Evolutionary conservation across 2,797 vertebrate species (phyloP), one percentile per base, ranked within the genome.

Genomic region (Onychomys leucogaster): DNA sequence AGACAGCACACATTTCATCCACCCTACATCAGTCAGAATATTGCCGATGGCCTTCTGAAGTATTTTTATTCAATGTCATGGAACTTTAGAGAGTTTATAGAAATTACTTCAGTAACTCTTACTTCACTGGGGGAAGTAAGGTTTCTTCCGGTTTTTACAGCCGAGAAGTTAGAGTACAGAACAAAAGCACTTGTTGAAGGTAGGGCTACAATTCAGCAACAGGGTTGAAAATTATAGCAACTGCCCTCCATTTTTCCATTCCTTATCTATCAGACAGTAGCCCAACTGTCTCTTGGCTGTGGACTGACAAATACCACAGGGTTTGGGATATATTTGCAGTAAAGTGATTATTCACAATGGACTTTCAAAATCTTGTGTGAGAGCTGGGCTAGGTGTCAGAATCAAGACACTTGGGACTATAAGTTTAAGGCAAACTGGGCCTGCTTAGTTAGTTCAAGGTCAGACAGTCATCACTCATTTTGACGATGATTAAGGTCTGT

Each of bases 51-150:
- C 10, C 0, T 67, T 77, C 73, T 46, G 12, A 34, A 83, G 43
- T 85, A 71, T 73, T 75, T 91, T 94, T 83, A 80, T 81, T 95
- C 86, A 43, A 34, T 83, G 80, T 94, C 67, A 69, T 4, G 69
- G 82, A 55, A 25, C 67, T 94, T 67, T 87, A 89, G 83, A 57
- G 83, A 23, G 80, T 92, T 94, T 92, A 65, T 69, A 71, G 76
- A 95, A 89, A 89, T 97, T 52, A 85, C 43, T 75, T 90, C 49
- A 27, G 37, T 86, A 78, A 69, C 17, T 91, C 59, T 86, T 89
- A 41, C 55, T 71, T 95, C 37, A 83, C 78, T 12, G 82, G 61
- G 59, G 55, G 55, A 85, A 69, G 57, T 34, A 55, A 81, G 80
- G n/a, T 96, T 95, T 75, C 69, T 80, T 83, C 71, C 29, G 32